Percentiles rank a stretch among this genome's conserved stretches.
phyloP scores from a whole-genome alignment of 2,888 invertebrate species.

The Taenaris catops region DNA sequence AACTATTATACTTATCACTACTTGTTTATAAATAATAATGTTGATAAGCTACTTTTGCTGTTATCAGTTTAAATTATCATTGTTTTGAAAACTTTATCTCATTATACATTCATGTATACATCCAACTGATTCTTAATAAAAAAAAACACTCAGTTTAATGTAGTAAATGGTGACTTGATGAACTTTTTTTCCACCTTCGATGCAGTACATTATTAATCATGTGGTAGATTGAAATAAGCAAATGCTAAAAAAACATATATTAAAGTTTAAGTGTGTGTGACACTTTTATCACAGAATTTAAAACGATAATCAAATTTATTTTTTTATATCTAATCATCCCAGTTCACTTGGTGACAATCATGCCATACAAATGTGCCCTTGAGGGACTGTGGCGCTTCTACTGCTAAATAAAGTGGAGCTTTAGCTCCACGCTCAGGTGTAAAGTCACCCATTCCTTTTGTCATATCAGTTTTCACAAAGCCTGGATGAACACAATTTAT shows the following conservation, averaged over 20 bases:
- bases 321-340: constrained; percentile 63
- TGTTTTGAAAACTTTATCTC: no score
- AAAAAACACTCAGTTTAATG: no score
- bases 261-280: constrained; percentile 67
- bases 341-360: constrained; percentile 70
- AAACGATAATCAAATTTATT: constrained; percentile 47
- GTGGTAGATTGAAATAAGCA: constrained; percentile 9
- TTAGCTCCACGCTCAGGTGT: constrained; percentile 63
- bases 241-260: constrained; percentile 50
- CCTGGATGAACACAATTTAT: constrained; percentile 73
- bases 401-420: constrained; percentile 61
- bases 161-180: no score
- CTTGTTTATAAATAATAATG: no score
- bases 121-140: no score
- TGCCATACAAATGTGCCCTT: constrained; percentile 74
- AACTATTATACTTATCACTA: no score
- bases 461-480: constrained; percentile 73
- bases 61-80: no score
- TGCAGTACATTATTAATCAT: no score
- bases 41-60: no score
- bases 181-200: no score
- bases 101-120: no score
- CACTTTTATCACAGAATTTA: constrained; percentile 71
- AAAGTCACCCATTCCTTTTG: constrained; percentile 71
- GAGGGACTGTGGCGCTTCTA: constrained; percentile 64